phyloP scores from a whole-genome alignment of 1,140 invertebrate genomes.

The Brachionus calyciflorus region DNA sequence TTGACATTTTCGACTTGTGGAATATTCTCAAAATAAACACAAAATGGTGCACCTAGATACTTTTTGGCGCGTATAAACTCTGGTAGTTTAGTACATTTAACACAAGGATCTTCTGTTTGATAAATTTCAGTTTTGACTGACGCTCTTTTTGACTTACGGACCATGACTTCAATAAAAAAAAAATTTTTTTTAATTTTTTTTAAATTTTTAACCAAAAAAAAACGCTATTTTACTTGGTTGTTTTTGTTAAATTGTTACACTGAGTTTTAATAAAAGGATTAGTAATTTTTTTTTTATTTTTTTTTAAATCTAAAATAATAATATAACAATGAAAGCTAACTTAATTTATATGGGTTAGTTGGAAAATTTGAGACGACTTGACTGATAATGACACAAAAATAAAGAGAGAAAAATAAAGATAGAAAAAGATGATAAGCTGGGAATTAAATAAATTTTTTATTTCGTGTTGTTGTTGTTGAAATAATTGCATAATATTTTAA shows the following conservation, averaged over 20 bases:
- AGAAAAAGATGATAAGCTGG: too few relatives aligned
- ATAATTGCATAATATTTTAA: slow-evolving; percentile 30
- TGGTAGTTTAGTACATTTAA: slow-evolving; percentile 2
- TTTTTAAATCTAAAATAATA: background rate
- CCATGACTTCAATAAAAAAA: background rate
- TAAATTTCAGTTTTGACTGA: background rate
- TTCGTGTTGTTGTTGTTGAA: too few relatives aligned
- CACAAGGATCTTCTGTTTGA: background rate
- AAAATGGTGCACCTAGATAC: slow-evolving; percentile 34
- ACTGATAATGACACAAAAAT: slow-evolving; percentile 16
- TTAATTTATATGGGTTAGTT: slow-evolving; percentile 35
- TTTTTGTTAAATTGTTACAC: too few relatives aligned
- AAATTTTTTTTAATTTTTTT: background rate
- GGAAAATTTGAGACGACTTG: slow-evolving; percentile 39
- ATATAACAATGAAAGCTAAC: background rate
- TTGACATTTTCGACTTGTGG: background rate
- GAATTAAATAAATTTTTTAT: too few relatives aligned
- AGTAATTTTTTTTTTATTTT: background rate
- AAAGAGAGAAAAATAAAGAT: too few relatives aligned
- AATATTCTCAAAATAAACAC: slow-evolving; percentile 31
- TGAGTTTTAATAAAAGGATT: too few relatives aligned
- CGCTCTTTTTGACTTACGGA: slow-evolving; percentile 15
- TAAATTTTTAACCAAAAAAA: background rate
- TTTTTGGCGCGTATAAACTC: slow-evolving; percentile 37
- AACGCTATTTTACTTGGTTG: too few relatives aligned